Evolutionary conservation across 1,140 invertebrate genomes (phyloP).

Genomic region (Zophobas morio): DNA sequence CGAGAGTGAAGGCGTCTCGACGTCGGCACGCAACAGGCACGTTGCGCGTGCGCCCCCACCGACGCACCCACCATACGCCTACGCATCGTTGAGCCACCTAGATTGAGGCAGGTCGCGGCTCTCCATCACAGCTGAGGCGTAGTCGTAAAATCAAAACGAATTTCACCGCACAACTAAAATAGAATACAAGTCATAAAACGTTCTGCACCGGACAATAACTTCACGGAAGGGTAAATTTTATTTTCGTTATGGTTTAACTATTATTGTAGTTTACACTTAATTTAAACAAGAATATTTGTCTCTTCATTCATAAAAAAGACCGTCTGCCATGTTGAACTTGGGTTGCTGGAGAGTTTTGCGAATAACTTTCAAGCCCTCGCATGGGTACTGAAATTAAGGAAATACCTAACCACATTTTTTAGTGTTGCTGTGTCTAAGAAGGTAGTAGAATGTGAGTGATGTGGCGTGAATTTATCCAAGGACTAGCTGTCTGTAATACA

Average conservation of each 20-base stretch:
- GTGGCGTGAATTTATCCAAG: too few relatives aligned
- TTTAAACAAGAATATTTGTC: too few relatives aligned
- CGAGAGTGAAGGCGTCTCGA: conserved; percentile 56
- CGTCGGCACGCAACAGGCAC: conserved; percentile 60
- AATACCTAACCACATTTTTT: too few relatives aligned
- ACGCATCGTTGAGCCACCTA: conserved; percentile 36
- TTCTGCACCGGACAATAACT: conserved; percentile 28
- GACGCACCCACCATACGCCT: conserved; percentile 44
- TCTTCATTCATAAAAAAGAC: too few relatives aligned
- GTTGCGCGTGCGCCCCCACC: conserved; percentile 49
- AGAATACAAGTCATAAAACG: conserved; percentile 26
- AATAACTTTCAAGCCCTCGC: too few relatives aligned
- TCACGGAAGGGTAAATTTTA: conserved; percentile 1
- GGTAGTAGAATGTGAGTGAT: too few relatives aligned
- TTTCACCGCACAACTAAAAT: conserved; percentile 35
- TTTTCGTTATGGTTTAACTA: not conserved
- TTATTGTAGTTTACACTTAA: too few relatives aligned
- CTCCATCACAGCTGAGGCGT: conserved; percentile 52
- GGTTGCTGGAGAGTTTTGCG: too few relatives aligned
- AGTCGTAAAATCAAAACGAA: conserved; percentile 43
- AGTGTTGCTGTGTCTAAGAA: too few relatives aligned
- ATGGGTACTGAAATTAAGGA: too few relatives aligned
- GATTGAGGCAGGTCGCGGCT: conserved; percentile 56
- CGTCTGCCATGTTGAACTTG: too few relatives aligned
- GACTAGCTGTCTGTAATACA: too few relatives aligned